Evolutionary conservation across 2,113 vertebrate genomes (phyloP), one percentile per base, ranked within the genome.

Genomic region (Trichomycterus rosablanca): DNA sequence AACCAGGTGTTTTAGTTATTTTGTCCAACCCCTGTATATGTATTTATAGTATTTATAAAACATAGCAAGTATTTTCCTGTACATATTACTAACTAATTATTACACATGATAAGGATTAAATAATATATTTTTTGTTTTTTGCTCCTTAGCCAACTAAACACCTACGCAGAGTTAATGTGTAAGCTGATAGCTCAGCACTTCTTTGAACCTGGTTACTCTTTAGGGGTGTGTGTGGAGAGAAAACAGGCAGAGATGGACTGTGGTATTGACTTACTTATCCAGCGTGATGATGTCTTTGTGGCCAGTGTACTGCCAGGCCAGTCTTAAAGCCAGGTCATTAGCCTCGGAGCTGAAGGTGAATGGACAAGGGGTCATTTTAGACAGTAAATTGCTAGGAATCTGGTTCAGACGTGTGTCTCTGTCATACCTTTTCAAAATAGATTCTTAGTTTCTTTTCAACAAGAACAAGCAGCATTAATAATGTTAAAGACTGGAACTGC

Each of bases 271-370:
- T 92, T 86, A 98, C 96, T 97, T 91, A 34, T 99, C 91, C 69
- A 99, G 81, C 7, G 95, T 97, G 77, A 99, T 92, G 80, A 99
- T 85, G 44, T 96, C 93, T 74, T 79, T 78, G 80, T 93, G 86
- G 62, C 91, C 94, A 0, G 53, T 88, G 84, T 89, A 91, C 74
- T 95, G 91, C 72, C 86, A 73, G 42, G 95, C 94, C 52, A 99
- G 75, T 2, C 95, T 88, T 15, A 99, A 85, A 32, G 96, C 96
- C 66, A 99, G 89, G 79, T 99, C 96, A 12, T 99, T 99, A 75
- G 96, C 96, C 84, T 99, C 96, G 1, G 96, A 99, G 67, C 96
- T 99, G 75, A 65, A 68, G 60, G 73, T 80, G 64, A 79, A 74
- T 76, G 37, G 35, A 50, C 50, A 81, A 82, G 59, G 78, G 63